Base-by-base conservation (phyloP, 1,140 invertebrate species). In the Caenorhabditis remanei region DNA sequence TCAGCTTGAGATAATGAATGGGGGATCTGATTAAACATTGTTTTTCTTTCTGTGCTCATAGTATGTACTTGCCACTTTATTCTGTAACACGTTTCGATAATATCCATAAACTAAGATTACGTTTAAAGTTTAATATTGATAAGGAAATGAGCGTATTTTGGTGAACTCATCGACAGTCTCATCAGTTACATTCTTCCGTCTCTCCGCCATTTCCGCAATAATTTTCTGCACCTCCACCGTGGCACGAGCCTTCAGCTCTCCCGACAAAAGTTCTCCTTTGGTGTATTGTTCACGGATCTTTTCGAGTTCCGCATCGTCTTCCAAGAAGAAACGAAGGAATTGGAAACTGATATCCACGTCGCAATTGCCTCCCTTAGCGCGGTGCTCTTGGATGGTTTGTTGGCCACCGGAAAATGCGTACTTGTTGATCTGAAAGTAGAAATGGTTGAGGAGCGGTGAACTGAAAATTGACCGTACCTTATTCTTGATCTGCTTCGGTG, bases 351-450 rank as follows among this genome's bases (percentile, higher is more conserved):
- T 96, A 94, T 99, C 98, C 5, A 99, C 95, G 89, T 97, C 96
- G 93, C 97, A 98, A 93, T 99, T 96, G 5, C 98, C 98, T 53
- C 98, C 98, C 65, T 71, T 67, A 6, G 63, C 83, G 7, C 96
- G 93, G 92, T 99, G 98, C 92, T 99, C 96, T 93, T 99, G 98
- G 0, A 98, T 94, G 0, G 97, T 98, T 14, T 95, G 94, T 91
- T 96, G 96, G 43, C 98, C 98, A 46, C 98, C 98, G 83, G 97
- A 99, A 94, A 99, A 99, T 43, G 98, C 98, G 93, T 99, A 96
- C 94, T 99, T 99, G 92, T 99, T 99, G 53, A 97, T 95, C 95
- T 96, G 90, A 9, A 50, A 50, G 14, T 1, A 11, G 8, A 50
- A 4, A 11, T 50, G 4, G 50, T 50, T 50, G 14, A 50, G 8